phyloP scores from a whole-genome alignment of 2,888 invertebrate genomes.

The Catonia carolina region DNA sequence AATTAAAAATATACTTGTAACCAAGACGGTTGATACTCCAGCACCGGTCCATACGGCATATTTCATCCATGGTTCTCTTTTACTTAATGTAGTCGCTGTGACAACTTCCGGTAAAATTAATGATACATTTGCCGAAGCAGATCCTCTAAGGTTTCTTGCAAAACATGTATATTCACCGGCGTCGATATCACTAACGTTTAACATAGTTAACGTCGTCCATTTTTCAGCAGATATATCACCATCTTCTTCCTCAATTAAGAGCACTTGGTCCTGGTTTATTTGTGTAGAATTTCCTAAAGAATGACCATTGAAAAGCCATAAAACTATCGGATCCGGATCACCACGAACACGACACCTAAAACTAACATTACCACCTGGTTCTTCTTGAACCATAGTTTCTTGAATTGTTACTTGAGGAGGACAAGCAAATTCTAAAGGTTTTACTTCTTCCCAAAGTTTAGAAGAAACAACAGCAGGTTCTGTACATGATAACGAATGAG shows the following conservation, averaged over 20 bases:
- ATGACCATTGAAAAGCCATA: conserved; percentile 74
- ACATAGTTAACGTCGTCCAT: conserved; percentile 78
- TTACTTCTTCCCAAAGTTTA: conserved; percentile 69
- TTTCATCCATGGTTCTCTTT: conserved; percentile 64
- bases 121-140: conserved; percentile 49
- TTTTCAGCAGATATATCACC: conserved; percentile 40
- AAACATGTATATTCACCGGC: conserved; percentile 80
- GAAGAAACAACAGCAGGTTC: conserved; percentile 63
- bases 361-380: conserved; percentile 74
- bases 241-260: conserved; percentile 41
- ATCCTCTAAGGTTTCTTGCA: conserved; percentile 57
- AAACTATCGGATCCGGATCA: conserved; percentile 74
- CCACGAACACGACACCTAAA: conserved; percentile 69
- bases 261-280: conserved; percentile 36
- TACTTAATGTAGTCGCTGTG: conserved; percentile 69
- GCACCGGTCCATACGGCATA: conserved; percentile 65
- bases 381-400: conserved; percentile 54
- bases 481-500: conserved; percentile 64
- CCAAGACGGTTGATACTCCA: conserved; percentile 58
- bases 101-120: conserved; percentile 61
- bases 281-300: conserved; percentile 41
- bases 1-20: conserved; percentile 55
- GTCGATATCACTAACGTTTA: conserved; percentile 72
- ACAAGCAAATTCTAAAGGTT: conserved; percentile 73
- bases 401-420: conserved; percentile 58